Base-by-base conservation (phyloP, 2,113 vertebrate genomes). In the Callipepla squamata region DNA sequence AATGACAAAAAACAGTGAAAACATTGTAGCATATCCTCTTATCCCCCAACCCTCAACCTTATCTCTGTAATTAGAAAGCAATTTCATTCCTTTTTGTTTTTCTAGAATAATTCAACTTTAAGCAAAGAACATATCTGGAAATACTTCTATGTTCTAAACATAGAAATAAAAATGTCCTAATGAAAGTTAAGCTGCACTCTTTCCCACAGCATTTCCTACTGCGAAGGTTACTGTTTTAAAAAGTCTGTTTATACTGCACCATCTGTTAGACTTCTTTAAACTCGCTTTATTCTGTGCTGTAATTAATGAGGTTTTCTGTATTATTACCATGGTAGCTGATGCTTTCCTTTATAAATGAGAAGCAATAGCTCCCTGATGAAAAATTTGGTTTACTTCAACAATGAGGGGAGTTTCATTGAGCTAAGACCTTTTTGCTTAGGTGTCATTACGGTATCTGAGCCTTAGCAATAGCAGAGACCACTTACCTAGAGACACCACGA, bases 261-360 rank as follows among this genome's bases (percentile, higher is more conserved):
- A 97, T 96, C 95, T 97, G 96, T 69, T 94, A 89, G 68, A 65
- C 50, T 95, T 94, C 94, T 92, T 92, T 95, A 84, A 40, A 91
- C 62, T 91, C 1, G 0, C 65, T 95, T 94, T 92, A 72, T 94
- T 93, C 85, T 94, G 85, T 89, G 94, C 78, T 86, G 62, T 94
- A 96, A 96, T 97, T 97, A 96, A 96, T 94, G 95, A 96, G 72
- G 40, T 72, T 94, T 96, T 87, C 92, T 76, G 47, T 85, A 94
- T 94, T 96, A 93, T 89, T 87, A 92, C 78, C 62, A 85, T 93
- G 92, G 87, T 88, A 86, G 80, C 58, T 69, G 30, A 86, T 92
- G 95, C 93, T 96, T 95, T 92, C 36, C 89, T 93, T 93, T 82
- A 92, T 83, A 96, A 94, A 93, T 89, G 91, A 94, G 59, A 94